phyloP scores from a whole-genome alignment of 2,113 vertebrate species.

The Sinocyclocheilus anshuiensis region DNA sequence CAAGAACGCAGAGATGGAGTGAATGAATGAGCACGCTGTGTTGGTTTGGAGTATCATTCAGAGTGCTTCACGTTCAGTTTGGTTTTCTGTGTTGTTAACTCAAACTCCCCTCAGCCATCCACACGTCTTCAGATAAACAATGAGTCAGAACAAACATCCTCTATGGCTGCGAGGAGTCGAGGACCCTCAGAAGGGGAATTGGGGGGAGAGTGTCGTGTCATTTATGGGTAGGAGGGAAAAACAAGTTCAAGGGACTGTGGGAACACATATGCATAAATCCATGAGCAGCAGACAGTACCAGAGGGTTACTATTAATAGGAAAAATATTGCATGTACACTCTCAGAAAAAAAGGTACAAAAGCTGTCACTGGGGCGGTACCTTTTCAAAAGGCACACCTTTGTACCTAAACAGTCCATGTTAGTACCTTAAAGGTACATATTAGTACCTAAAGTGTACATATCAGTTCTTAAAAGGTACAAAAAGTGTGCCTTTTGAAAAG shows the following conservation, averaged over 20 bases:
- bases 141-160: slow-evolving; percentile 1
- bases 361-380: too few species aligned
- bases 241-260: background rate
- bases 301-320: background rate
- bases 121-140: background rate
- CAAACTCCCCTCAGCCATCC: background rate
- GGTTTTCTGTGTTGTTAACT: background rate
- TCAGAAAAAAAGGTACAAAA: too few species aligned
- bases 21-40: background rate
- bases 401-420: too few species aligned
- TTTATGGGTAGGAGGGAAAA: background rate
- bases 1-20: background rate
- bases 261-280: background rate
- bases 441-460: too few species aligned
- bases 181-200: background rate
- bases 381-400: too few species aligned
- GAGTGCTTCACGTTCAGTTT: background rate
- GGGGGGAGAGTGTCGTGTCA: background rate
- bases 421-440: too few species aligned
- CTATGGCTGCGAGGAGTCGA: background rate
- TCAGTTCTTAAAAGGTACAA: too few species aligned
- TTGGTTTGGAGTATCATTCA: slow-evolving; percentile 2
- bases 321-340: too few species aligned
- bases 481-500: too few species aligned
- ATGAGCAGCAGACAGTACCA: background rate